These are phyloP conservation scores for Scomber scombrus DNA, from an alignment of 2,113 vertebrate genomes.

Conservation along the genomic window DNA sequence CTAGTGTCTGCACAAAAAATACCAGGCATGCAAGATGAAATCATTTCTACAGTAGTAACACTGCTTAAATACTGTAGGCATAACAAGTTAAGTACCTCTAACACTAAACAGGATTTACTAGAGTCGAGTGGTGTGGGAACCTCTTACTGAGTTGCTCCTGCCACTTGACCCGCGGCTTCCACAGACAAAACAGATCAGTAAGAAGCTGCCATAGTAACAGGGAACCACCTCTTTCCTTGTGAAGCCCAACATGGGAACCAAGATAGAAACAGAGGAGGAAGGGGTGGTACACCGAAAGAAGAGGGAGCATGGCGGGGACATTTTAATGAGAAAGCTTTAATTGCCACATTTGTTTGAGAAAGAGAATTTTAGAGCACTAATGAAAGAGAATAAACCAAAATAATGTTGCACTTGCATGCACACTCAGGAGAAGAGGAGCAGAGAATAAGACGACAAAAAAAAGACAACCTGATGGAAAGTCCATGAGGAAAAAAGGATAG, in stretches of 20 bases:
- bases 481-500: slow-evolving; percentile 37
- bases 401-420: slow-evolving; percentile 28
- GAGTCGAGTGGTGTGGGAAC: slow-evolving; percentile 31
- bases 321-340: slow-evolving; percentile 67
- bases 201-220: slow-evolving; percentile 67
- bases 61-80: background rate
- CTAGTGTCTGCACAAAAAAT: background rate
- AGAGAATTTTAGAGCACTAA: slow-evolving; percentile 44
- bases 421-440: slow-evolving; percentile 1
- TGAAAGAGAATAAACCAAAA: slow-evolving; percentile 52
- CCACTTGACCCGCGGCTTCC: slow-evolving; percentile 49
- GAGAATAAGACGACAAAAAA: slow-evolving; percentile 6
- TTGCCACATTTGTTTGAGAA: slow-evolving; percentile 64
- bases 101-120: background rate
- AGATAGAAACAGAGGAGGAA: slow-evolving; percentile 32
- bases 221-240: slow-evolving; percentile 39
- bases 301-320: slow-evolving; percentile 12
- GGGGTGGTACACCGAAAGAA: slow-evolving; percentile 24
- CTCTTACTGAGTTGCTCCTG: slow-evolving; percentile 36
- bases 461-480: slow-evolving; percentile 20
- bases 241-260: background rate
- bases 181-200: slow-evolving; percentile 45
- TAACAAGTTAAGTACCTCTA: slow-evolving; percentile 30
- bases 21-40: background rate
- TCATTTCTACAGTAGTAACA: background rate